phyloP scores from a whole-genome alignment of 2,888 invertebrate genomes.

The Trachelus tabidus region DNA sequence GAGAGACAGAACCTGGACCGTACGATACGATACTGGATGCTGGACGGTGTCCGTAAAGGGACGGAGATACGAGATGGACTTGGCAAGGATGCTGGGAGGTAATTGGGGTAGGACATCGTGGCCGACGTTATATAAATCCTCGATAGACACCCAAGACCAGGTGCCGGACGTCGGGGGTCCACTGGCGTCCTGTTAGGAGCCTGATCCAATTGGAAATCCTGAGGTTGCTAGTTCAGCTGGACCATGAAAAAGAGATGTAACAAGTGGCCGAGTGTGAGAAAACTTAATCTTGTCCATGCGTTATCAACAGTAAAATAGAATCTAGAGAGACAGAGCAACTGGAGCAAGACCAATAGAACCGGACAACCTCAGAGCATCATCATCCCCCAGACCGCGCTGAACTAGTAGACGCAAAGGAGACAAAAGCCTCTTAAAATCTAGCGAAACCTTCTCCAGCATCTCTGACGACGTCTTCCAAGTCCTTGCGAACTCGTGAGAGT shows the following conservation, averaged over 20 bases:
- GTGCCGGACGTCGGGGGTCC: not conserved
- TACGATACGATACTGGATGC: not conserved
- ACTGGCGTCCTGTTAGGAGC: not conserved
- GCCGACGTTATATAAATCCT: not conserved
- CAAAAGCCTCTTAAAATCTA: not conserved
- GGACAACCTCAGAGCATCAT: no score
- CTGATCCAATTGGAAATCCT: not conserved
- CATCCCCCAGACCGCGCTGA: not conserved
- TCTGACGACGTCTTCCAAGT: not conserved
- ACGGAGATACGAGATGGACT: not conserved
- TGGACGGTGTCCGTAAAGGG: not conserved
- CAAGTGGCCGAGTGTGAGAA: not conserved
- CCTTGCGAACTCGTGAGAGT: conserved; percentile 15
- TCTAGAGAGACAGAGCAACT: no score
- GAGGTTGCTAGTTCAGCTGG: not conserved
- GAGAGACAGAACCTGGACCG: not conserved
- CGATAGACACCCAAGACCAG: not conserved
- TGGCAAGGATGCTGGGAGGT: not conserved
- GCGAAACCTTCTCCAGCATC: not conserved
- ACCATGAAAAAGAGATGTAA: not conserved
- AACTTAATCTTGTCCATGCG: not conserved
- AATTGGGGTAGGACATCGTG: not conserved
- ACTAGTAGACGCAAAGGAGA: not conserved
- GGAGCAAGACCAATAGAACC: not conserved
- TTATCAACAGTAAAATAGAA: not conserved